Evolutionary conservation across 2,888 invertebrate species (phyloP).

Genomic region (Sarcophaga carnaria): DNA sequence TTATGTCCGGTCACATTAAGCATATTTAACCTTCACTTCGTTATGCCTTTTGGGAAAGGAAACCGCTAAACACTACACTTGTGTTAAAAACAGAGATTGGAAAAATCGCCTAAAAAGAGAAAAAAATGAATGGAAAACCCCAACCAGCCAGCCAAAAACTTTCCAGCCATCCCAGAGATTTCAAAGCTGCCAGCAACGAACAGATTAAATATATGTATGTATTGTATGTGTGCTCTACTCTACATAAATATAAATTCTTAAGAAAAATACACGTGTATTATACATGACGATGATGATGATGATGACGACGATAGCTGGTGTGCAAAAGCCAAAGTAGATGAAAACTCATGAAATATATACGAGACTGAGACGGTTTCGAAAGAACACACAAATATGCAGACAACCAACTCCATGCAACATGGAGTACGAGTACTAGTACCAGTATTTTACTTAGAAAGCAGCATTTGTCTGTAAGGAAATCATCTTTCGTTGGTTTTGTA

Average conservation of each 20-base stretch:
- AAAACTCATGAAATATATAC: background rate
- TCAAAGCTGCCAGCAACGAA: background rate
- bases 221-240: slow-evolving; percentile 4
- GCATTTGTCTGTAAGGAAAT: slow-evolving; percentile 39
- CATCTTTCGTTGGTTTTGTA: slow-evolving; percentile 55
- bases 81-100: slow-evolving; percentile 27
- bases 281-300: background rate
- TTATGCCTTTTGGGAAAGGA: slow-evolving; percentile 33
- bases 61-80: slow-evolving; percentile 48
- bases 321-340: slow-evolving; percentile 7
- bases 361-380: slow-evolving; percentile 3
- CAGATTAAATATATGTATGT: background rate
- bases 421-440: background rate
- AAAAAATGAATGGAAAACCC: no score
- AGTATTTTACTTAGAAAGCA: background rate
- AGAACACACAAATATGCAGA: background rate
- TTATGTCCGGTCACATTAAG: background rate
- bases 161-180: background rate
- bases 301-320: background rate
- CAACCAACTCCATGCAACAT: background rate
- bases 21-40: background rate
- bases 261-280: slow-evolving; percentile 19
- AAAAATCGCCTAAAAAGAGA: background rate
- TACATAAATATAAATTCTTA: slow-evolving; percentile 23
- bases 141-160: slow-evolving; percentile 12